Base-by-base conservation (phyloP, 2,888 invertebrate species). In the Xestia sexstrigata region DNA sequence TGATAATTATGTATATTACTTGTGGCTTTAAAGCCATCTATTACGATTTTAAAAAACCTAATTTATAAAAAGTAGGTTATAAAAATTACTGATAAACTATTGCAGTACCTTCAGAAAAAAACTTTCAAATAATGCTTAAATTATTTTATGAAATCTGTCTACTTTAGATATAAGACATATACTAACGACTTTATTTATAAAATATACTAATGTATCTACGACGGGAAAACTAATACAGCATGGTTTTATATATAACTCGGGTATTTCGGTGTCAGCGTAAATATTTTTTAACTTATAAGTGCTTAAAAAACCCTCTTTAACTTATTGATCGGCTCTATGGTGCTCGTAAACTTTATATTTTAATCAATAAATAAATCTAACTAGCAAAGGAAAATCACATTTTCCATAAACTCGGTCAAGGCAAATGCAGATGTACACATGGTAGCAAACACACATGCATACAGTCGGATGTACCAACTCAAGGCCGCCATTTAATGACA, bases 401-500 rank as follows among this genome's bases (percentile, higher is more conserved):
- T 88, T 81, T 74, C 70, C 71, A 74, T 62, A 78, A 90, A 88
- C 77, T 85, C 86, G 91, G 90, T 90, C 93, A 94, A 93, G 94
- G 94, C 79, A 85, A 89, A 73, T 91, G 90, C 90, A 92, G 89
- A 87, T 86, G 80, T 84, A 69, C 76, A 88, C 87, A 80, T 80
- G 80, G 81, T 81, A 67, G 26, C 52, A 74, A 78, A 62, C 76
- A 86, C 78, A 83, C 89, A 89, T 88, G 87, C 86, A 87, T 90
- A 93, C 93, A 92, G 92, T 93, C 90, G 90, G 88, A 90, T 89
- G 90, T 88, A 89, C 82, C 87, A 88, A 82, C 86, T 89, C 94
- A 95, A 95, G 95, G 96, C 89, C 93, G 87, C 84, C 87, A 76
- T 62, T 87, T 92, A 94, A 94, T 94, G 92, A 92, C 93, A 91